Conservation (phyloP, 2,888 invertebrate species). For the Chrysomela aeneicollis region DNA sequence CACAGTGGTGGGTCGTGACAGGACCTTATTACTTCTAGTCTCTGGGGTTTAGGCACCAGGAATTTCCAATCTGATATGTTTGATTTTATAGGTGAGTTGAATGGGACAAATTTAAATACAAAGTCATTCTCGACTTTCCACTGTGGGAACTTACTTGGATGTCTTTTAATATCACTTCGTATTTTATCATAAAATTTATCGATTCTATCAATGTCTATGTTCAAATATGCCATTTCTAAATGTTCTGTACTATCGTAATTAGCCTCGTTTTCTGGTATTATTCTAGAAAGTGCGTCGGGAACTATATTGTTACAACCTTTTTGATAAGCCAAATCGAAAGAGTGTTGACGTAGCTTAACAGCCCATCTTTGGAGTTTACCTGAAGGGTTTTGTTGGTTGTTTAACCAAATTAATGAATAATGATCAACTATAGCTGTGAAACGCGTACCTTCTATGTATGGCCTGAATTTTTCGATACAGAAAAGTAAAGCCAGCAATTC, state of each 20-base stretch:
- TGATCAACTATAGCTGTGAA: slow-evolving; percentile 47
- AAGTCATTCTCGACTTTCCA: neutral
- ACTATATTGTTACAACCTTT: slow-evolving; percentile 22
- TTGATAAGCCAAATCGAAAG: slow-evolving; percentile 24
- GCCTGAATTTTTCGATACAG: slow-evolving; percentile 36
- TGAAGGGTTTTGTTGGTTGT: slow-evolving; percentile 24
- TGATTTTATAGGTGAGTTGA: neutral
- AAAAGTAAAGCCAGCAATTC: slow-evolving; percentile 46
- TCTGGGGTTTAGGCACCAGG: slow-evolving; percentile 36
- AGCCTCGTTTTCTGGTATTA: neutral
- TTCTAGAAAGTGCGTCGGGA: slow-evolving; percentile 24
- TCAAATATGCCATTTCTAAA: too few species aligned
- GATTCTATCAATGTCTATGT: too few species aligned
- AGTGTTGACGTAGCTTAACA: slow-evolving; percentile 20
- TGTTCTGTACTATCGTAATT: too few species aligned
- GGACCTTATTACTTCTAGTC: slow-evolving; percentile 30
- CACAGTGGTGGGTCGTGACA: too few species aligned
- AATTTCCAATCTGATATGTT: slow-evolving; percentile 38
- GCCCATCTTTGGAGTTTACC: slow-evolving; percentile 23
- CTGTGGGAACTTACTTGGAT: neutral
- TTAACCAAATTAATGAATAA: slow-evolving; percentile 37
- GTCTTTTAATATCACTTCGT: neutral
- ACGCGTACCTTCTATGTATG: slow-evolving; percentile 37
- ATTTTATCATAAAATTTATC: neutral
- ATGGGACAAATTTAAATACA: neutral